Base-by-base conservation (phyloP, 2,888 invertebrate species). In the Parnassius glacialis region DNA sequence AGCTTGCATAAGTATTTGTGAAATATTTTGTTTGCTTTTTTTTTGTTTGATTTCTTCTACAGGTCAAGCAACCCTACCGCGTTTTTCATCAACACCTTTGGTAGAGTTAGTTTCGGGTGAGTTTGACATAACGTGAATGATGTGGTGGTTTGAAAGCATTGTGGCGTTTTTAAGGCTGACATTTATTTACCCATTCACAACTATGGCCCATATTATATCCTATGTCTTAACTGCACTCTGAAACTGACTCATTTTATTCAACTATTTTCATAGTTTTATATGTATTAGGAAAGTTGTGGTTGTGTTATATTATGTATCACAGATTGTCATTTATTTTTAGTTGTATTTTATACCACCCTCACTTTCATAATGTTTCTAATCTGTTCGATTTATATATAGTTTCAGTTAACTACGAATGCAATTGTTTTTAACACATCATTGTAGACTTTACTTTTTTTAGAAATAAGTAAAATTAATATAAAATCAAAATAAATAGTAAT, bases 71-170 rank as follows among this genome's bases (percentile, higher is more conserved):
- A 93, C 90, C 93, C 93, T 87, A 92, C 93, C 87, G 92, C 94
- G 92, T 94, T 94, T 93, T 92, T 94, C 92, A 93, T 94, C 93
- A 94, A 94, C 93, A 93, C 94, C 86, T 92, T 94, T 89, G 92
- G 93, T 92, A 92, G 92, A 91, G 93, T 93, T 90, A 93, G 93
- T 88, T 94, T 94, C 89, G 94, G 95, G 95, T 95, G 94, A 94
- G 94, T 94, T 87, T 87, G 85, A 81, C 84, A 87, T 88, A 87
- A 87, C 83, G 81, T 81, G 88, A 90, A 85, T 88, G 87, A 85
- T 85, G 80, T 88, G 89, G 86, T 89, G 89, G 85, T 87, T 87
- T 89, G 81, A 84, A 78, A 87, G 90, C 89, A 90, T 89, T 89
- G 90, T 91, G 90, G 80, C 83, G 89, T 90, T 88, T 73, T 74